Conservation (phyloP, 2,888 invertebrate species). For the Rutpela maculata region DNA sequence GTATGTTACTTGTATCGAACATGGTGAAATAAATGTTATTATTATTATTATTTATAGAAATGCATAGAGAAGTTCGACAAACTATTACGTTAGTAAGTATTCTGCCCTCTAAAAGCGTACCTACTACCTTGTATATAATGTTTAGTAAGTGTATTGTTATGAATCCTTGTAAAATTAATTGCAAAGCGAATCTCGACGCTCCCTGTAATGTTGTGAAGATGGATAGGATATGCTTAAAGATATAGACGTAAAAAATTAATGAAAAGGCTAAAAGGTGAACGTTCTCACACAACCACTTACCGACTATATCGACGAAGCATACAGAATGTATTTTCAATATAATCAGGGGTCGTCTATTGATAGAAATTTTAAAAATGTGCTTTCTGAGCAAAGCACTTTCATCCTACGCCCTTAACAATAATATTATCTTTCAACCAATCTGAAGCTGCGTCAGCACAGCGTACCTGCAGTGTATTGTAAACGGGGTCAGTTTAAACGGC, state of each 20-base stretch:
- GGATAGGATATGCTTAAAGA: not conserved
- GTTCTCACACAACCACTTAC: constrained; percentile 28
- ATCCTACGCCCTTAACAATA: constrained; percentile 31
- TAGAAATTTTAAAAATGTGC: constrained; percentile 25
- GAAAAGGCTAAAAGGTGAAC: constrained; percentile 5
- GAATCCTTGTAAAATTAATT: not conserved
- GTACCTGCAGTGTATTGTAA: constrained; percentile 36
- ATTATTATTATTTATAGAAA: too few species aligned
- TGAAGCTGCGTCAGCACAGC: constrained; percentile 7
- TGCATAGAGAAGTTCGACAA: too few species aligned
- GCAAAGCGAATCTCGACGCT: not conserved
- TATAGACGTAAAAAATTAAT: not conserved
- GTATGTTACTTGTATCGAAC: too few species aligned
- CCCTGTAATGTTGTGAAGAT: not conserved
- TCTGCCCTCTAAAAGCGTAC: too few species aligned
- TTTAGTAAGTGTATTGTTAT: too few species aligned
- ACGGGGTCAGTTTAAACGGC: constrained; percentile 12
- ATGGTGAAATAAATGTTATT: too few species aligned
- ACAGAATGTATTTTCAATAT: constrained; percentile 14
- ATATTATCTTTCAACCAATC: constrained; percentile 39
- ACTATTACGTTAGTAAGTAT: too few species aligned
- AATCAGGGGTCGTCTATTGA: constrained; percentile 23
- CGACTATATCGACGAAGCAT: constrained; percentile 23
- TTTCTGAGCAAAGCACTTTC: constrained; percentile 19
- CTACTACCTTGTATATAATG: too few species aligned